Evolutionary conservation across 1,140 invertebrate genomes (phyloP), one percentile per base, ranked within the genome.

Genomic region (Drosophila sp.): DNA sequence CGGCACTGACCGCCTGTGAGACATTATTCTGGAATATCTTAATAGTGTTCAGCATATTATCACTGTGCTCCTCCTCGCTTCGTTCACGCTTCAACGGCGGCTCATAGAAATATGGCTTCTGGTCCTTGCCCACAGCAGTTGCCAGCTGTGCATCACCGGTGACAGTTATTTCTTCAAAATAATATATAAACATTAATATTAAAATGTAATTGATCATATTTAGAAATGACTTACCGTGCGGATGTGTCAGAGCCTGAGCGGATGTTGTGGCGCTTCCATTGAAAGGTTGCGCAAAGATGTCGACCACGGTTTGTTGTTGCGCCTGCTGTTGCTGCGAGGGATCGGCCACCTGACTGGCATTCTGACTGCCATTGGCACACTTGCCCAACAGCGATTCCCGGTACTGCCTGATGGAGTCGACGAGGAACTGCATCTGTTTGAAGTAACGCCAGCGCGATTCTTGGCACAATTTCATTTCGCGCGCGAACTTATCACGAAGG

Each of bases 361-460:
- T 87, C 40, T 87, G 84, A 41, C 72, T 78, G 5, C 78, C 69
- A 13, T 89, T 84, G 43, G 87, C 75, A 56, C 90, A 91, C 64
- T 91, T 91, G 11, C 90, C 90, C 27, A 91, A 56, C 50, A 91
- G 66, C 8, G 90, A 91, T 69, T 91, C 90, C 8, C 90, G 82
- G 38, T 91, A 91, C 58, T 91, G 90, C 27, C 90, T 51, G 34
- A 91, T 91, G 4, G 90, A 91, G 72, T 91, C 90, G 14, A 91
- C 90, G 5, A 91, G 58, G 58, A 91, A 91, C 61, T 90, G 86
- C 90, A 91, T 91, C 67, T 91, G 90, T 57, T 91, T 91, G 38
- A 91, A 91, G 58, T 91, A 91, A 41, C 90, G 90, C 90, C 90
- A 91, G 56, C 90, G 90, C 36, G 90, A 91, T 75, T 91, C 90